A percentile compares a stretch with the other conserved stretches of the same genome.
Evolutionary conservation across 2,888 invertebrate species (phyloP).

Genomic region (Yponomeuta sedellus): DNA sequence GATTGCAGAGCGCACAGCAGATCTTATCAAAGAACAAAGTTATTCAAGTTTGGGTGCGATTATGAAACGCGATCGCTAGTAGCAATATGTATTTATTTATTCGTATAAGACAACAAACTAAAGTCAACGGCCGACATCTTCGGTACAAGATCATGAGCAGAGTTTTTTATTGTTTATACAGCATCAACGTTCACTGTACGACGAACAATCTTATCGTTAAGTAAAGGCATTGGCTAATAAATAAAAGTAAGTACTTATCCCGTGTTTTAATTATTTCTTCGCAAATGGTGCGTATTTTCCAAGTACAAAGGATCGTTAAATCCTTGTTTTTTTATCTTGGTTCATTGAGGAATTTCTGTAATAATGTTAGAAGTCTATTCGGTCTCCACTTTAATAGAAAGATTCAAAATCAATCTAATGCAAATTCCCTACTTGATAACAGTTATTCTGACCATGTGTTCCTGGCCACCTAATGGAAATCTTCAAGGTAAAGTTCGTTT

Average conservation of each 20-base stretch:
- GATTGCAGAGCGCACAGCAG: no score
- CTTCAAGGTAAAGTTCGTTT: constrained; percentile 14
- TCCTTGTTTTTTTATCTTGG: background rate
- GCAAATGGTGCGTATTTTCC: background rate
- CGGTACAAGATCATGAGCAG: background rate
- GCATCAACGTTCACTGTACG: background rate
- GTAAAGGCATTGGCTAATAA: background rate
- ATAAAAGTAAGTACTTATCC: background rate
- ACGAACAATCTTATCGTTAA: background rate
- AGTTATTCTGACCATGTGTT: background rate
- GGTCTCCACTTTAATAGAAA: background rate
- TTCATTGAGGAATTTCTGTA: background rate
- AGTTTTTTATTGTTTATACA: background rate
- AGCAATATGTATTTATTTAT: no score
- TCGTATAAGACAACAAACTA: background rate
- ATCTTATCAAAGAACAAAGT: no score
- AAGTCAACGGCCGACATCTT: background rate
- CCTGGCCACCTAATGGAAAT: constrained; percentile 8
- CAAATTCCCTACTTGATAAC: background rate
- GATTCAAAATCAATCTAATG: constrained; percentile 1
- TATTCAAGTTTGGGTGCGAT: background rate
- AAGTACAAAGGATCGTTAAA: background rate
- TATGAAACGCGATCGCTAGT: background rate
- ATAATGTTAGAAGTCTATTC: background rate
- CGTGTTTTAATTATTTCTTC: background rate